Conservation (phyloP, 2,113 vertebrate species). For the Puntigrus tetrazona region DNA sequence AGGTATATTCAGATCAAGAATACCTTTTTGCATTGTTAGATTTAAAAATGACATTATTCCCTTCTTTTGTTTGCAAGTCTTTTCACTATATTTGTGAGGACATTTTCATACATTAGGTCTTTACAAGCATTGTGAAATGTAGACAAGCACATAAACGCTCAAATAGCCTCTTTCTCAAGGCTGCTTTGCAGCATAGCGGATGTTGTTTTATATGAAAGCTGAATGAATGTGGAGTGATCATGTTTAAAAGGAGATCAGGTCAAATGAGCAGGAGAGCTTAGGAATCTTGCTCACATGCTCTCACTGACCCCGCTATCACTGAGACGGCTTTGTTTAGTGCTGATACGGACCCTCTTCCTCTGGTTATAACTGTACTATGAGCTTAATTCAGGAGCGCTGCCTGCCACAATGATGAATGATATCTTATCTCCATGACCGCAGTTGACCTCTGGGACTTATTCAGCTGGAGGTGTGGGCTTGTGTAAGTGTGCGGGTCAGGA, state of each 20-base stretch:
- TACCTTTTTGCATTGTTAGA: background rate
- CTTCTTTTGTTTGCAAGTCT: background rate
- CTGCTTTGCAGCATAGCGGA: background rate
- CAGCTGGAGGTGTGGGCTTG: background rate
- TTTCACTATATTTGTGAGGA: background rate
- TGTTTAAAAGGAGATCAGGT: constrained; percentile 14
- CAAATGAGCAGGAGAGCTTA: constrained; percentile 35
- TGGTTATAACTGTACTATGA: constrained; percentile 21
- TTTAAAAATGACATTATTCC: background rate
- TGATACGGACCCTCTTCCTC: constrained; percentile 19
- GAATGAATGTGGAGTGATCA: constrained; percentile 17
- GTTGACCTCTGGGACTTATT: constrained; percentile 22
- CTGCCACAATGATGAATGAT: constrained; percentile 40
- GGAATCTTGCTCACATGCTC: background rate
- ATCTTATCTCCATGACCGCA: constrained; percentile 29
- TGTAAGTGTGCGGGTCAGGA: background rate
- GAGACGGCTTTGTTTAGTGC: constrained; percentile 7
- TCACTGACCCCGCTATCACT: background rate
- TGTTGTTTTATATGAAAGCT: constrained; percentile 4
- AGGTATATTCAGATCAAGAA: background rate
- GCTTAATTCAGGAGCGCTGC: constrained; percentile 41
- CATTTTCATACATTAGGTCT: background rate
- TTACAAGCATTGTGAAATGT: background rate
- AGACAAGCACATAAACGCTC: background rate
- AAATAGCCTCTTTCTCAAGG: background rate